These are phyloP conservation scores for Numenius arquata DNA, from an alignment of 2,113 vertebrate genomes.

Conservation along the genomic window DNA sequence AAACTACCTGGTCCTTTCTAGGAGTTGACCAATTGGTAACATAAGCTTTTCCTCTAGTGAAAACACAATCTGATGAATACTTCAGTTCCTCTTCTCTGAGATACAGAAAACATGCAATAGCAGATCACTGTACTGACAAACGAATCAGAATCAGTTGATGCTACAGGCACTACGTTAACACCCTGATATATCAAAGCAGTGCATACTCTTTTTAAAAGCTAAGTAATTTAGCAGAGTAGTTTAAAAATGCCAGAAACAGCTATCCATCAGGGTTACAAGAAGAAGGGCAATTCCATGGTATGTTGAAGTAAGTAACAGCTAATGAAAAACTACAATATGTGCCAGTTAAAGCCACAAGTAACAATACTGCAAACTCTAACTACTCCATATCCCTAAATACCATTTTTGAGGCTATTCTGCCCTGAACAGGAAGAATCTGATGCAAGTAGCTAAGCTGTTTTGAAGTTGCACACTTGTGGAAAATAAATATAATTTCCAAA, in stretches of 20 bases:
- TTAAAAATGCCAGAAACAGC: background rate
- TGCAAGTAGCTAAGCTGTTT: background rate
- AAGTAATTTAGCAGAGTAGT: background rate
- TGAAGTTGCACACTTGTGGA: background rate
- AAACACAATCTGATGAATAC: background rate
- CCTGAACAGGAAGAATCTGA: background rate
- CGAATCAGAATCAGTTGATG: background rate
- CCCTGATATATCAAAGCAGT: background rate
- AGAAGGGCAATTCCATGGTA: background rate
- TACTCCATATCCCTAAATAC: background rate
- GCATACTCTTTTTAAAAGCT: background rate
- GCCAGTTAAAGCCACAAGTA: background rate
- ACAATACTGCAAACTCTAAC: background rate
- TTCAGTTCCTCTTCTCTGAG: background rate
- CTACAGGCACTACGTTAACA: background rate
- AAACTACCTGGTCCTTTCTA: slow-evolving; percentile 11
- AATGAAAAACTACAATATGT: background rate
- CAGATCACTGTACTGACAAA: background rate
- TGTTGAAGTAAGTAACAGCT: background rate
- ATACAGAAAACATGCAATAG: background rate
- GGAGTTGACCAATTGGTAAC: background rate
- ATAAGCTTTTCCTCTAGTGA: background rate
- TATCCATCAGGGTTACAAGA: background rate
- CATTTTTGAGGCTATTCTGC: slow-evolving; percentile 1
- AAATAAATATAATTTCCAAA: slow-evolving; percentile 38